Conservation (phyloP, 2,113 vertebrate species). For the Sylvia atricapilla region DNA sequence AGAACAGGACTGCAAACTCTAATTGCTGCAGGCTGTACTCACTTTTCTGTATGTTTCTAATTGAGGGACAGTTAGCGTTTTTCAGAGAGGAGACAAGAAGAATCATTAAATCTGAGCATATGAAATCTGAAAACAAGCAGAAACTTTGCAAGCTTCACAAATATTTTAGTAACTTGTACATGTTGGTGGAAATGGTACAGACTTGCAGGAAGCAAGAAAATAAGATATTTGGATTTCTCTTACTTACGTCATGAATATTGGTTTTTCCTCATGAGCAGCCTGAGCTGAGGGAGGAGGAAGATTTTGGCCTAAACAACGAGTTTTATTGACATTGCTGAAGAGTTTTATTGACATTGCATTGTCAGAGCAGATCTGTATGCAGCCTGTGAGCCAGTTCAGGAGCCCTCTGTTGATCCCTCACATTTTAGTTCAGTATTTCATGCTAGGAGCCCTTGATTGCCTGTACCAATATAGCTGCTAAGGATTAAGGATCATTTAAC, state of each 20-base stretch:
- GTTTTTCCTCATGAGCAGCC: not conserved
- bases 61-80: not conserved
- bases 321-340: not conserved
- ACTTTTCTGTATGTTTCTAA: not conserved
- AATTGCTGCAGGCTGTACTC: not conserved
- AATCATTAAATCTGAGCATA: not conserved
- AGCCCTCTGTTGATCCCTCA: accelerated
- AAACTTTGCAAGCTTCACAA: not conserved
- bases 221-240: not conserved
- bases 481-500: not conserved
- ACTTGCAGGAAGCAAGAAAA: not conserved
- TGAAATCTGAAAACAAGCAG: not conserved
- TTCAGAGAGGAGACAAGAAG: not conserved
- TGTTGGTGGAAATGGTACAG: not conserved
- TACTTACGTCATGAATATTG: not conserved
- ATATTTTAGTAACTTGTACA: not conserved
- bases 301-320: not conserved
- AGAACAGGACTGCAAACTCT: not conserved
- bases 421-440: not conserved
- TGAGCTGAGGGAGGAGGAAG: not conserved
- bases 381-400: not conserved
- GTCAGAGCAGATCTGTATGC: not conserved
- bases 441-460: not conserved
- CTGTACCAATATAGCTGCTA: not conserved
- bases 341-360: not conserved